A percentile compares a stretch with the other conserved stretches of the same genome.
These are phyloP conservation scores for Paracyclopina nana DNA, from an alignment of 1,140 invertebrate species.

Conservation along the genomic window DNA sequence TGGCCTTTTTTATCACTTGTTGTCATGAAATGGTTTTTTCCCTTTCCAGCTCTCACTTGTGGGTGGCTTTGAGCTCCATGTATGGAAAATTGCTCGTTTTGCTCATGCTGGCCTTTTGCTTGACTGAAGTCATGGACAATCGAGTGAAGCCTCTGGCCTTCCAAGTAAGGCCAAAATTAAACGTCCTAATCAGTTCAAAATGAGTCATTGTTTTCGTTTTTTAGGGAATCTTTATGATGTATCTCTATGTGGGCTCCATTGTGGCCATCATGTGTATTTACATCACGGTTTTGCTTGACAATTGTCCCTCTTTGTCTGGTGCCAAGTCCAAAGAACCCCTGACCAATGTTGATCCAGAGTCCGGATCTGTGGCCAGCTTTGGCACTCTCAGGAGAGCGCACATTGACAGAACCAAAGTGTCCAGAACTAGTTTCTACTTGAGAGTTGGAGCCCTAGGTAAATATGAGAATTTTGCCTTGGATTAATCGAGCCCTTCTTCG, in stretches of 20 bases:
- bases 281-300: conserved; percentile 38
- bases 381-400: conserved; percentile 36
- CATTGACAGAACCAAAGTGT: conserved; percentile 32
- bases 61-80: conserved; percentile 32
- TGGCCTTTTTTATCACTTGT: neutral
- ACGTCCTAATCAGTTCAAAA: neutral
- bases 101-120: conserved; percentile 34
- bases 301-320: conserved; percentile 28
- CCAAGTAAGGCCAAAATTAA: conserved; percentile 31
- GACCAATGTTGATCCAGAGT: conserved; percentile 22
- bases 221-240: conserved; percentile 41
- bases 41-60: conserved; percentile 34
- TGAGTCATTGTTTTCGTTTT: conserved; percentile 20
- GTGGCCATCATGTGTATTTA: conserved; percentile 42
- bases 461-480: conserved; percentile 16
- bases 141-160: conserved; percentile 34
- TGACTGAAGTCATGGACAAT: conserved; percentile 40
- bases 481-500: no score
- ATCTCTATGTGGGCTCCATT: conserved; percentile 40
- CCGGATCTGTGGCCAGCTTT: conserved; percentile 30
- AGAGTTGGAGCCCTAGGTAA: conserved; percentile 43
- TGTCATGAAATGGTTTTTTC: conserved; percentile 4
- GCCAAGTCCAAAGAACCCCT: conserved; percentile 4
- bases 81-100: conserved; percentile 41
- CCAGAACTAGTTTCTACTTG: conserved; percentile 41